Base-by-base conservation (phyloP, 2,113 vertebrate genomes). In the Pimephales promelas region DNA sequence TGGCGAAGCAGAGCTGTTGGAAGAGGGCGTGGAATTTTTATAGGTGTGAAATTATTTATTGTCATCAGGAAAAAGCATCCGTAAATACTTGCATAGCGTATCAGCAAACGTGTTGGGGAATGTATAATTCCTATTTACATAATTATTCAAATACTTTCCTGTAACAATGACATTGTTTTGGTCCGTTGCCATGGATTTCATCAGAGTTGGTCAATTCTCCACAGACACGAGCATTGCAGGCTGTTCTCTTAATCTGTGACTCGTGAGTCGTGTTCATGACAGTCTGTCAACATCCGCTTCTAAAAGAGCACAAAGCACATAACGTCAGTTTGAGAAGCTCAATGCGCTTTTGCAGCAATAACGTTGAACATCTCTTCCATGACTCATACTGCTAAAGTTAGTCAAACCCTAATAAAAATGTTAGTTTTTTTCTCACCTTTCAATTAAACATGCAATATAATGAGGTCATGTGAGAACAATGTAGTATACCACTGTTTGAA, bases 41-140 rank as follows among this genome's bases (percentile, higher is more conserved):
- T 71, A 22, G 40, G n/a, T 72, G n/a, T 72, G 11, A 72, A 72
- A 72, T 72, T 47, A 72, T 72, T 72, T 72, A 47, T 72, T 47
- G 68, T 26, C 40, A 72, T 68, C 20, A n/a, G 18, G 34, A 34
- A 40, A 68, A 2, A 68, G 64, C 10, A 2, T 40, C n/a, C 5
- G 5, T 47, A 45, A 72, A 72, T 45, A 26, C 40, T 72, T 45
- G 7, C 40, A 16, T 43, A 72, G 40, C 40, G 47, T 72, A 72
- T 26, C 40, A 72, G 40, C 40, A 47, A 47, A 72, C 26, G 68
- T 72, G 22, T 72, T 72, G 2, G 5, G 68, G 68, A 72, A 47
- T 72, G 40, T 47, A 24, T 26, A 26, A 72, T 24, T 72, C 68
- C 22, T 24, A 26, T 24, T 26, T 47, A n/a, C 68, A 24, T 72